A percentile compares a stretch with the other conserved stretches of the same genome.
Evolutionary conservation across 1,140 invertebrate genomes (phyloP).

Genomic region (Drosophila sturtevanti): DNA sequence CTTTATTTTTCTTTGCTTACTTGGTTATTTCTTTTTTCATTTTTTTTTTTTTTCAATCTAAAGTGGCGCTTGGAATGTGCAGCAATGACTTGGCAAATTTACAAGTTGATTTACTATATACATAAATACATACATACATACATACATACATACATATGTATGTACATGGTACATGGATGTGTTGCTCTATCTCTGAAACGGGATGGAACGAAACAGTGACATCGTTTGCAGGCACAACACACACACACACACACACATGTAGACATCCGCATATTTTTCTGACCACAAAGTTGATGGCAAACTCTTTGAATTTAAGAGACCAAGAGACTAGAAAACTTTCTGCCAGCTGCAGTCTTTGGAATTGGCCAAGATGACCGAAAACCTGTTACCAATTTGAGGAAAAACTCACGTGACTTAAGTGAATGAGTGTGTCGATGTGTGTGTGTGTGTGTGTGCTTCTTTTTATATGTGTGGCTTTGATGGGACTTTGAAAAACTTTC

Average conservation of each 20-base stretch:
- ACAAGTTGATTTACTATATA: not conserved
- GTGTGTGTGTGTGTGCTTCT: not conserved
- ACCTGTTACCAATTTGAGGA: constrained; percentile 21
- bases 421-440: not conserved
- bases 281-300: constrained; percentile 14
- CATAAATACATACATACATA: too few species aligned
- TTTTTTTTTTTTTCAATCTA: constrained; percentile 3
- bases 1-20: not conserved
- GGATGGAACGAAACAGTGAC: not conserved
- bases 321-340: constrained; percentile 8
- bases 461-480: constrained; percentile 16
- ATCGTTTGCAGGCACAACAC: constrained; percentile 4
- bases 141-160: too few species aligned
- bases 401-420: constrained; percentile 17
- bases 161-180: too few species aligned
- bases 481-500: constrained; percentile 55
- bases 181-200: not conserved
- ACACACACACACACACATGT: not conserved
- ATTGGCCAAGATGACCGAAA: constrained; percentile 15
- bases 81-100: constrained; percentile 16
- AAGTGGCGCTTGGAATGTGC: constrained; percentile 17
- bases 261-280: constrained; percentile 16
- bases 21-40: not conserved
- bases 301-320: not conserved
- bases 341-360: constrained; percentile 15